Evolutionary conservation across 1,140 invertebrate genomes (phyloP), one percentile per base, ranked within the genome.

Genomic region (Charaxes varanes): DNA sequence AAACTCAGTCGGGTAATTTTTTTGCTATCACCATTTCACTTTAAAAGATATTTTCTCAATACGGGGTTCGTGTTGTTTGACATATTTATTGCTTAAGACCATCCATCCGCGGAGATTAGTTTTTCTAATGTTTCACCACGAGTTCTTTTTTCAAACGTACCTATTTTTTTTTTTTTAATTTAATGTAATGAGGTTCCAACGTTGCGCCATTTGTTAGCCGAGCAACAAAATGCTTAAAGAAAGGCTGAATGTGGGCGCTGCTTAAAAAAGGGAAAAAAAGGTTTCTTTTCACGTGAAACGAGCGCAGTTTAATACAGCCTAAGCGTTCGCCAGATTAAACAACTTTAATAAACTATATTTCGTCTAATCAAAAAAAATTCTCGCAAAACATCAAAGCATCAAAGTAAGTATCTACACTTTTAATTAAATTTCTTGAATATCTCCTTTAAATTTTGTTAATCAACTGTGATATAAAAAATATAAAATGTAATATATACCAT

Each of bases 141-240:
- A 34, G 34, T 38, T 22, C 30, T 18, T 40, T 38, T 46, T 46
- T 47, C 36, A 33, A 47, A 47, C 35, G 36, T 40, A 41, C n/a
- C n/a, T n/a, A n/a, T n/a, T n/a, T 50, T 46, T 49, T 55, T 43
- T 22, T 49, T 47, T 53, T 42, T 47, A 53, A 53, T 53, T 47
- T 42, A 45, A 46, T 52, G 21, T 41, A 45, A 41, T 33, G 37
- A 51, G 41, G 32, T 46, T 37, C 42, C 27, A 19, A 28, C 41
- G 26, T 40, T 40, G 27, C 21, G 16, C 23, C 36, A 19, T 46
- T 46, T 40, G 36, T 46, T 34, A 36, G 36, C 30, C 12, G 35
- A 32, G 16, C 28, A 46, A 46, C 35, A 34, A 33, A 40, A 40
- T 32, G 34, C 12, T 46, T 38, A 33, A 45, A 45, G 22, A 40